A percentile compares a stretch with the other conserved stretches of the same genome.
phyloP scores from a whole-genome alignment of 2,888 invertebrate species.

The Gryllus longicercus region DNA sequence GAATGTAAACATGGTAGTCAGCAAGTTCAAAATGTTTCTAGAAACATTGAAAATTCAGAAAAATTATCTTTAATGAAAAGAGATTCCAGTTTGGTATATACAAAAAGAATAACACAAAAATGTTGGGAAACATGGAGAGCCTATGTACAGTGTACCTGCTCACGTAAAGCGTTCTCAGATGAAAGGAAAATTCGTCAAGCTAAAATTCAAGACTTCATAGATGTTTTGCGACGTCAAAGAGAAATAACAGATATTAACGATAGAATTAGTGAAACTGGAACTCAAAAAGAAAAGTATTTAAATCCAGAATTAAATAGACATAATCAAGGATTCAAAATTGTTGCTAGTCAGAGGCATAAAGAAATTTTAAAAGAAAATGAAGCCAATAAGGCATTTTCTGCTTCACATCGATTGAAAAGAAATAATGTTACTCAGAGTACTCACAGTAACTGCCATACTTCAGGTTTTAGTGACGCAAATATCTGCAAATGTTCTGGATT shows the following conservation, averaged over 20 bases:
- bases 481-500: background rate
- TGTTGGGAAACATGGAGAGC: background rate
- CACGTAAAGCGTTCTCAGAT: background rate
- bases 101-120: conserved; percentile 22
- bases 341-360: background rate
- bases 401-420: too few relatives aligned
- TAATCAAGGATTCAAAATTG: background rate
- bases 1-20: background rate
- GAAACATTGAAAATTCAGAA: background rate
- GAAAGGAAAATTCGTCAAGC: background rate
- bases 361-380: background rate
- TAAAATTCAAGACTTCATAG: background rate
- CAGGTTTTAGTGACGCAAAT: background rate
- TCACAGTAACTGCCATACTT: background rate
- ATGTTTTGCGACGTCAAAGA: background rate
- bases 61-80: conserved; percentile 24
- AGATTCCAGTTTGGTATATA: background rate
- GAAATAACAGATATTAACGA: background rate
- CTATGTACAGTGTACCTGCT: background rate
- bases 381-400: background rate
- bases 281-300: background rate
- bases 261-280: background rate
- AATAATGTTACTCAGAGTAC: too few relatives aligned
- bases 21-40: background rate
- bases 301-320: background rate